Base-by-base conservation (phyloP, 35 echinoderm and acorn worm genomes). In the Diadema setosum region DNA sequence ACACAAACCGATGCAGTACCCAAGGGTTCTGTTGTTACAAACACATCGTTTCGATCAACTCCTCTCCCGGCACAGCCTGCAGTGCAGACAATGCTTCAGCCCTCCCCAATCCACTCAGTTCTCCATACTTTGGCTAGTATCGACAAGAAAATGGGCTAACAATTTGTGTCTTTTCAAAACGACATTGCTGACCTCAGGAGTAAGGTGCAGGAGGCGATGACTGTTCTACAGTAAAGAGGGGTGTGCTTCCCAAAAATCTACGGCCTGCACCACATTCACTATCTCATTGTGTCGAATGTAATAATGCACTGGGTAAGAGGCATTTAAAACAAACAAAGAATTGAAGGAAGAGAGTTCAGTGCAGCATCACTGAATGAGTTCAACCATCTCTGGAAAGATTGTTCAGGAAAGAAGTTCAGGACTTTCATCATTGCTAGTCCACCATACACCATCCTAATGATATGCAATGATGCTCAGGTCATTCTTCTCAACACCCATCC, bases 391-490 rank as follows among this genome's bases (percentile, higher is more conserved):
- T 84, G 82, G 82, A 25, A 46, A 59, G 33, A 21, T 24, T 82
- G 80, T 49, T 27, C 39, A 45, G 44, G 80, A 31, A 30, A 49
- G 21, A 49, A 49, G 11, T 82, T 49, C 2, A 45, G 20, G 7
- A 35, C 37, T 18, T 82, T 82, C 30, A 30, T 82, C 6, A 20
- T 82, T 17, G 27, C 32, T 14, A 31, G 80, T 26, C 44, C 80
- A 45, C 80, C 80, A 82, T 82, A 82, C 44, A 82, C 80, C 6
- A 27, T 82, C 12, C 44, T 82, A 24, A 82, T 82, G 80, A 41
- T 82, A 2, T 82, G 2, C 27, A 82, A 82, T 49, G 24, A n/a
- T 35, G 15, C 21, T 3, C 39, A 82, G 37, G 44, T 82, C n/a
- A 29, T 46, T 82, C 24, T 82, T 6, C 42, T 82, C 27, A 46